Evolutionary conservation across 2,797 vertebrate species (phyloP).

Genomic region (Halcyon badia): DNA sequence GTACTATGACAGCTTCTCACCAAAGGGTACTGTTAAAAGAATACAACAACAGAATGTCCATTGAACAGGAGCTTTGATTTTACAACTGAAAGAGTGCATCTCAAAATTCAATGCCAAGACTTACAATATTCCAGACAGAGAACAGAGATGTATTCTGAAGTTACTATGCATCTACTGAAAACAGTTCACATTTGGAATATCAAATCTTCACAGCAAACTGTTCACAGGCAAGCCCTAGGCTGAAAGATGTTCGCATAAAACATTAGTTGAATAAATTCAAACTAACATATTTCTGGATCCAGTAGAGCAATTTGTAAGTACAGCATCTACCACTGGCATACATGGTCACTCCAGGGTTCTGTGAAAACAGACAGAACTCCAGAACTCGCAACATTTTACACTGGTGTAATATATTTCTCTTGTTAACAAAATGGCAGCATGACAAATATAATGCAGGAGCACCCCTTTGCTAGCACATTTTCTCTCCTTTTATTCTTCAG

Average conservation of each 20-base stretch:
- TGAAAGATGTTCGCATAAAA: conserved; percentile 64
- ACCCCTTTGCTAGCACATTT: conserved; percentile 42
- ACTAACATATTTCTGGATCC: conserved; percentile 22
- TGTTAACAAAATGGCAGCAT: conserved; percentile 63
- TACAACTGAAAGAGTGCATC: background rate
- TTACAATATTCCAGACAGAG: background rate
- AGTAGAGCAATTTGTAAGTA: conserved; percentile 33
- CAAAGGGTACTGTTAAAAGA: background rate
- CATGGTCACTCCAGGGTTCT: conserved; percentile 34
- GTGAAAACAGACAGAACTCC: conserved; percentile 7
- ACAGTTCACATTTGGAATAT: conserved; percentile 48
- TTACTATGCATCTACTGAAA: conserved; percentile 23
- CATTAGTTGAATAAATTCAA: conserved; percentile 54
- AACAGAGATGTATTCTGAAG: background rate
- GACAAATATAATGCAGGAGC: conserved; percentile 30
- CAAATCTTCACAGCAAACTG: conserved; percentile 40
- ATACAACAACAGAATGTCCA: background rate
- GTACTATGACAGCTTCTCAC: background rate
- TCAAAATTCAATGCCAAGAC: background rate
- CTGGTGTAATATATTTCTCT: background rate
- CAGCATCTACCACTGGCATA: background rate
- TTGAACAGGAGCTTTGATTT: background rate
- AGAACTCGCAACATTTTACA: background rate
- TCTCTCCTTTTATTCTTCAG: conserved; percentile 62
- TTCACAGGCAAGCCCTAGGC: conserved; percentile 61